A percentile compares a stretch with the other conserved stretches of the same genome.
Conservation (phyloP, 2,113 vertebrate species). For the Cyanistes caeruleus region DNA sequence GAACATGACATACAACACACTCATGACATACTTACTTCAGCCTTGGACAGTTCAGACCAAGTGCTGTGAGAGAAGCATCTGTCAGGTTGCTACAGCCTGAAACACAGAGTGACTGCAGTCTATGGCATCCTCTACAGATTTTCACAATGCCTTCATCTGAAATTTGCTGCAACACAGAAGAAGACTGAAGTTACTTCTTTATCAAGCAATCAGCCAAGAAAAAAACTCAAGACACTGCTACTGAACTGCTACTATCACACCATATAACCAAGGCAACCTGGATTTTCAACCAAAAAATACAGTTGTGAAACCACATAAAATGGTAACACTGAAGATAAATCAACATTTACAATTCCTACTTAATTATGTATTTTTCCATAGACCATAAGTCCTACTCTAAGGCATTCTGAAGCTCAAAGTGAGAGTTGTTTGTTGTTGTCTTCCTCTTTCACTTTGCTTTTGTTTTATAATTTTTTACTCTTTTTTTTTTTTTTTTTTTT, state of each 20-base stretch:
- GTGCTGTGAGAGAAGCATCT: slow-evolving; percentile 88
- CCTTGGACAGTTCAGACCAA: slow-evolving; percentile 90
- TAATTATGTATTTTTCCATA: background rate
- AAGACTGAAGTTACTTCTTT: background rate
- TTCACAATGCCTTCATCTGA: slow-evolving; percentile 90
- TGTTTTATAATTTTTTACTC: background rate
- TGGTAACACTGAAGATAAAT: background rate
- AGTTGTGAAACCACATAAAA: fast-evolving
- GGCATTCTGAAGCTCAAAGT: background rate
- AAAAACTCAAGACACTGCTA: background rate
- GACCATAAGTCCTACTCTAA: background rate
- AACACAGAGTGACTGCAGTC: slow-evolving; percentile 89
- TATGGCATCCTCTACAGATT: slow-evolving; percentile 87
- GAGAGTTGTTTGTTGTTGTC: background rate
- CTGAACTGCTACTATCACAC: background rate
- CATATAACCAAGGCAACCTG: background rate
- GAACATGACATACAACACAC: background rate
- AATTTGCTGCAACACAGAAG: slow-evolving; percentile 79
- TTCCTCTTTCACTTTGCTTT: background rate
- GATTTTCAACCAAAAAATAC: background rate
- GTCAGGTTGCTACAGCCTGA: slow-evolving; percentile 92
- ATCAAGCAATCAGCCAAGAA: background rate
- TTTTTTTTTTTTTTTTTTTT: background rate
- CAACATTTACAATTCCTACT: background rate
- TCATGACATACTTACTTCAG: slow-evolving; percentile 83